phyloP scores from a whole-genome alignment of 2,888 invertebrate species.

The Dugesia japonica region DNA sequence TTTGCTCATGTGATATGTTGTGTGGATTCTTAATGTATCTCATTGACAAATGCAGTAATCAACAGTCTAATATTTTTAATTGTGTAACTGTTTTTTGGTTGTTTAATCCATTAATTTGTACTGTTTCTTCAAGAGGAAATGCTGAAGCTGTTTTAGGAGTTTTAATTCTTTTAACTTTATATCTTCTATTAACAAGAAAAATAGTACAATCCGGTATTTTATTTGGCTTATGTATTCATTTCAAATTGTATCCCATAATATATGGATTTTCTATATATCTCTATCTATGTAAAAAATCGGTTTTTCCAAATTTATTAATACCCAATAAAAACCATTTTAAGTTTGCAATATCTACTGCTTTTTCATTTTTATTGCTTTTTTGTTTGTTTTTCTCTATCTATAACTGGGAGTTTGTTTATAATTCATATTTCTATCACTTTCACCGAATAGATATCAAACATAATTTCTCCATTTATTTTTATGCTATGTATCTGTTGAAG shows the following conservation, averaged over 20 bases:
- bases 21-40: slow-evolving; percentile 55
- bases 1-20: slow-evolving; percentile 63
- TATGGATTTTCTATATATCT: slow-evolving; percentile 54
- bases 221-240: slow-evolving; percentile 54
- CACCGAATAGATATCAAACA: slow-evolving; percentile 71
- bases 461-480: slow-evolving; percentile 88
- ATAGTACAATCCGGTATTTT: slow-evolving; percentile 25
- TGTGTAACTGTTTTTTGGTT: slow-evolving; percentile 56
- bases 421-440: slow-evolving; percentile 79
- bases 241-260: slow-evolving; percentile 75
- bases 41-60: neutral
- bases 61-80: neutral
- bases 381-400: slow-evolving; percentile 52
- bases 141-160: slow-evolving; percentile 76
- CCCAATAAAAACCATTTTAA: slow-evolving; percentile 47
- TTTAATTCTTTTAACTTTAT: slow-evolving; percentile 62
- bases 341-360: slow-evolving; percentile 53
- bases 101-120: slow-evolving; percentile 76
- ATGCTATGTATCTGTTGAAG: slow-evolving; percentile 67
- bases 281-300: slow-evolving; percentile 50
- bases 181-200: slow-evolving; percentile 36
- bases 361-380: slow-evolving; percentile 55
- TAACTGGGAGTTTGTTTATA: slow-evolving; percentile 70
- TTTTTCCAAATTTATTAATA: slow-evolving; percentile 36
- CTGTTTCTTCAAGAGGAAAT: slow-evolving; percentile 81